A percentile compares a stretch with the other conserved stretches of the same genome.
phyloP scores from a whole-genome alignment of 1,140 invertebrate genomes.

The Heliothis subflexa region DNA sequence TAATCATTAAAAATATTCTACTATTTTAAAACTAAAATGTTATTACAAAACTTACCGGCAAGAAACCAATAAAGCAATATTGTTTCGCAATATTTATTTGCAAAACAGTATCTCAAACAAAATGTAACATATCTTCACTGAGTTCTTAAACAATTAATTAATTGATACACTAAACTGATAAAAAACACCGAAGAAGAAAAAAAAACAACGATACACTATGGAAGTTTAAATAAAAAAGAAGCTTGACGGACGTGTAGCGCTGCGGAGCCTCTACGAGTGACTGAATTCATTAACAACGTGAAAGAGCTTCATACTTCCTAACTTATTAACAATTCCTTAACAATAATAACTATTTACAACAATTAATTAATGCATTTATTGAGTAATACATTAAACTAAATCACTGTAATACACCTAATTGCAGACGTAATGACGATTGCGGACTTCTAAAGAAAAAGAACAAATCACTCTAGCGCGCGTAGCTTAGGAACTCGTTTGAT shows the following conservation, averaged over 20 bases:
- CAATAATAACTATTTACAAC: slow-evolving; percentile 5
- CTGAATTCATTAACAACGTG: slow-evolving; percentile 26
- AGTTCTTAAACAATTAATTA: not conserved
- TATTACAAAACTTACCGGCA: slow-evolving; percentile 21
- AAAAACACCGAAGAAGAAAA: slow-evolving; percentile 2
- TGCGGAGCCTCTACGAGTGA: slow-evolving; percentile 37
- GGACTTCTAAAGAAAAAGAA: slow-evolving; percentile 3
- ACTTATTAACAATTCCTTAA: slow-evolving; percentile 9
- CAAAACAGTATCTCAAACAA: not conserved
- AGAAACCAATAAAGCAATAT: not conserved
- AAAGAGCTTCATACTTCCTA: not conserved
- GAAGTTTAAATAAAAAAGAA: slow-evolving; percentile 12
- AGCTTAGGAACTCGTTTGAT: slow-evolving; percentile 13
- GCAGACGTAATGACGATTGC: not conserved
- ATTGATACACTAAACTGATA: slow-evolving; percentile 7
- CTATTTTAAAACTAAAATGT: not conserved
- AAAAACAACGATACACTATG: slow-evolving; percentile 12
- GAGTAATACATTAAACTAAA: slow-evolving; percentile 1
- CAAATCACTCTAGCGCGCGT: not conserved
- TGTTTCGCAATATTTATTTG: slow-evolving; percentile 27
- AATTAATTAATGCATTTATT: slow-evolving; percentile 8
- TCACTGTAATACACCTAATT: not conserved
- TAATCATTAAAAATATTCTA: too few relatives aligned
- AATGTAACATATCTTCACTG: slow-evolving; percentile 17
- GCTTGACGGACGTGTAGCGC: slow-evolving; percentile 24